A percentile compares a stretch with the other conserved stretches of the same genome.
Conservation (phyloP, 2,113 vertebrate species). For the Mastomys coucha region DNA sequence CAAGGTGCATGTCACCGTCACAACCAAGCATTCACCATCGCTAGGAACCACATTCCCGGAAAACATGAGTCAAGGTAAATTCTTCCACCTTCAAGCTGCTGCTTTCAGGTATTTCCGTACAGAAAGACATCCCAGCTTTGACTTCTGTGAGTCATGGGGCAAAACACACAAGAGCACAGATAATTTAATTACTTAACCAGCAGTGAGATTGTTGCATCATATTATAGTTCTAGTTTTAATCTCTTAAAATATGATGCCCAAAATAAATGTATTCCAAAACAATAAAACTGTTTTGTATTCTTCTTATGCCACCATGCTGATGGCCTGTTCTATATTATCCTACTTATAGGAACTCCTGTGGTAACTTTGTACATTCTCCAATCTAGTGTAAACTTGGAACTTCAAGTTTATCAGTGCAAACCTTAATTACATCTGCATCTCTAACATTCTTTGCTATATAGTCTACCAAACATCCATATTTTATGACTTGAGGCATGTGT, state of each 20-base stretch:
- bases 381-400: not conserved
- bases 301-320: not conserved
- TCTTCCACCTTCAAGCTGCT: not conserved
- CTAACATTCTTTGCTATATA: not conserved
- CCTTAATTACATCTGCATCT: not conserved
- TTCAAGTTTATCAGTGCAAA: not conserved
- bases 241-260: not conserved
- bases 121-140: not conserved
- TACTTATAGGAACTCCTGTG: not conserved
- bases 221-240: not conserved
- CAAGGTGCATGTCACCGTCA: not conserved
- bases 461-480: not conserved
- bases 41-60: not conserved
- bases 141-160: not conserved
- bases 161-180: not conserved
- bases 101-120: not conserved
- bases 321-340: not conserved
- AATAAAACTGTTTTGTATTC: not conserved
- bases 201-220: not conserved
- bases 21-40: rapidly evolving
- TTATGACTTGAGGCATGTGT: not conserved
- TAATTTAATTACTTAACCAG: not conserved
- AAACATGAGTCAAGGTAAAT: not conserved
- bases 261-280: not conserved
- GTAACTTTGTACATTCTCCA: no score